Conservation (phyloP, 2,113 vertebrate species). For the Grammomys dolichurus region DNA sequence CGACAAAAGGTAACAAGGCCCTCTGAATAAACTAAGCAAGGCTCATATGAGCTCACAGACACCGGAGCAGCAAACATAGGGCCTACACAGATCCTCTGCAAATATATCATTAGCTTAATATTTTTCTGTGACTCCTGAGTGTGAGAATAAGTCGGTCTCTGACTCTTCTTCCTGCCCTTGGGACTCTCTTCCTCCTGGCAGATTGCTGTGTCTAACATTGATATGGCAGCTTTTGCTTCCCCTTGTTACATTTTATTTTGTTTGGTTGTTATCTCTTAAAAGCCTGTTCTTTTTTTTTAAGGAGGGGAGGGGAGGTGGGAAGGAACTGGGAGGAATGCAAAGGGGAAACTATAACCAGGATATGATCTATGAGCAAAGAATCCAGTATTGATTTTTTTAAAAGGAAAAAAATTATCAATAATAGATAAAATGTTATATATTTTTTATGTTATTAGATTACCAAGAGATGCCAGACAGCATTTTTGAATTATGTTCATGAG, state of each 20-base stretch:
- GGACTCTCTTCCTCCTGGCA: not conserved
- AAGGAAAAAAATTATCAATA: not conserved
- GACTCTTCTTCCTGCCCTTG: not conserved
- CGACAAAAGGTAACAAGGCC: not conserved
- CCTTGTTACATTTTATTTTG: not conserved
- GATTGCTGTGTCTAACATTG: not conserved
- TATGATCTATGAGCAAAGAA: not conserved
- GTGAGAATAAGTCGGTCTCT: not conserved
- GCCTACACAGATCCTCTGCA: not conserved
- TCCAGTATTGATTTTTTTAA: not conserved
- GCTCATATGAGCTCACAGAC: not conserved
- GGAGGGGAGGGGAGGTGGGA: not conserved
- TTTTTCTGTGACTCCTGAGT: not conserved
- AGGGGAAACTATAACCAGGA: not conserved
- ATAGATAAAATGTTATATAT: not conserved
- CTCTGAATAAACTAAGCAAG: not conserved
- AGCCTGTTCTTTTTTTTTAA: not conserved
- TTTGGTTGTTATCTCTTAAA: not conserved
- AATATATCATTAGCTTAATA: not conserved
- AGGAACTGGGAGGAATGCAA: not conserved
- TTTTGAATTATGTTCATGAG: conserved; percentile 69
- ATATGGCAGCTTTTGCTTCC: not conserved
- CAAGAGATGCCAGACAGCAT: conserved; percentile 18
- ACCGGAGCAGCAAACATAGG: not conserved
- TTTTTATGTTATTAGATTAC: conserved; percentile 2